Conservation (phyloP, 2,113 vertebrate genomes). For the Raphicerus campestris region DNA sequence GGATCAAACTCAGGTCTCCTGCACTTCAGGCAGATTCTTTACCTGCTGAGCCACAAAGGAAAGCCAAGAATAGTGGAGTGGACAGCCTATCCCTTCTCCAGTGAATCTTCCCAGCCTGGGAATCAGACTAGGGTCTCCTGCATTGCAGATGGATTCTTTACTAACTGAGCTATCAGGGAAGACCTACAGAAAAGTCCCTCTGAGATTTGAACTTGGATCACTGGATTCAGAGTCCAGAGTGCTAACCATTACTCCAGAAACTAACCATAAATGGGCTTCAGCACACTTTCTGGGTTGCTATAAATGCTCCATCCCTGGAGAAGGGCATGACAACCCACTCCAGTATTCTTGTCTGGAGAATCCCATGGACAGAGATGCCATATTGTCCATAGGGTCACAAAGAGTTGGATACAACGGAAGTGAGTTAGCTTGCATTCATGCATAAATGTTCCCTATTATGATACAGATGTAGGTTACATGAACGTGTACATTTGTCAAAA, state of each 20-base stretch:
- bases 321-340: background rate
- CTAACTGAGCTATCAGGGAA: background rate
- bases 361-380: background rate
- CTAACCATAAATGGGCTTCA: background rate
- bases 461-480: background rate
- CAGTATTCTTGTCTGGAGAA: background rate
- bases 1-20: background rate
- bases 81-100: background rate
- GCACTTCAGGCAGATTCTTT: background rate
- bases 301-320: background rate
- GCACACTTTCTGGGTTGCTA: background rate
- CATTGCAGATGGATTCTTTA: background rate
- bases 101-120: background rate
- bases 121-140: background rate
- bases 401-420: background rate
- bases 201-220: background rate
- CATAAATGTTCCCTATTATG: background rate
- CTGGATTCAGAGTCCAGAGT: background rate
- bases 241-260: background rate
- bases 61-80: background rate
- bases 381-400: background rate
- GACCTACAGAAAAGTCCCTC: background rate
- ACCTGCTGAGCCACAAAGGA: background rate
- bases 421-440: background rate
- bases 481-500: background rate